Conservation (phyloP, 2,797 vertebrate genomes). For the Hozukius guyotensis region DNA sequence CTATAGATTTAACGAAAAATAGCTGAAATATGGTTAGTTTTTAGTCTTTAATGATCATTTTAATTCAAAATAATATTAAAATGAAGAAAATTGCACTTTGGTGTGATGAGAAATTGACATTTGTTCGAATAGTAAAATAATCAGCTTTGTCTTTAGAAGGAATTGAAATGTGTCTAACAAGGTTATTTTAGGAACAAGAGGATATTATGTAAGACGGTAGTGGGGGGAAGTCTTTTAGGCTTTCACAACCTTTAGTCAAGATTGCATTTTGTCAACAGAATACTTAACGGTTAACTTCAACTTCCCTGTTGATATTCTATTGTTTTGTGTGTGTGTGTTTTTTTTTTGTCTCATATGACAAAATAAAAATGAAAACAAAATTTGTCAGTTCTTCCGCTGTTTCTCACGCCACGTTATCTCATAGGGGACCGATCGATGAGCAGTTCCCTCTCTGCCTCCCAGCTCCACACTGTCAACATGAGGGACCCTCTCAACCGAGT, state of each 20-base stretch:
- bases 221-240: background rate
- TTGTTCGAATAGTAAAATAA: background rate
- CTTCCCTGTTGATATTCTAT: slow-evolving; percentile 7
- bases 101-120: background rate
- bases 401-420: background rate
- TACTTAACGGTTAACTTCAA: background rate
- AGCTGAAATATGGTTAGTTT: background rate
- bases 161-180: background rate
- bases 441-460: slow-evolving; percentile 94
- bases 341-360: background rate
- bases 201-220: background rate
- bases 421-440: slow-evolving; percentile 94
- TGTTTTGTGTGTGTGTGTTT: background rate
- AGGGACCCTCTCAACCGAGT: slow-evolving; percentile 95
- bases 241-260: background rate
- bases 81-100: background rate
- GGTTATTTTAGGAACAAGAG: slow-evolving; percentile 14
- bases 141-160: background rate
- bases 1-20: background rate
- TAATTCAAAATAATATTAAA: background rate
- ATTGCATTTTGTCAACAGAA: background rate
- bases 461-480: slow-evolving; percentile 98
- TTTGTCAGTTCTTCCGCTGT: background rate
- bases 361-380: slow-evolving; percentile 5
- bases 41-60: background rate